Evolutionary conservation across 2,888 invertebrate genomes (phyloP).

Genomic region (Andrena minutula): DNA sequence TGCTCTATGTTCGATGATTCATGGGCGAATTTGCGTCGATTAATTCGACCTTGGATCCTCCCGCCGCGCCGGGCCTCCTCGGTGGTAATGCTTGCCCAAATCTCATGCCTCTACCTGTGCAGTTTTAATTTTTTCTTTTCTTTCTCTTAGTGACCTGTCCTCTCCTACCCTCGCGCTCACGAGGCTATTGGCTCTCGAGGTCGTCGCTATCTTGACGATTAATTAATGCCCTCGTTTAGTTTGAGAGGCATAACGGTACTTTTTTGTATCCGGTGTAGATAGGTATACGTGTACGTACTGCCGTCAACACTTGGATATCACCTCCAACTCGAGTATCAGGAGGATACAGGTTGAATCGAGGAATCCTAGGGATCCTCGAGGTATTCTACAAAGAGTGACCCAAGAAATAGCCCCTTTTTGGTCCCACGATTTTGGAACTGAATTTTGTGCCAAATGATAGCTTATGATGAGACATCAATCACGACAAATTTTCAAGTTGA

Average conservation of each 20-base stretch:
- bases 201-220: neutral
- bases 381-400: no score
- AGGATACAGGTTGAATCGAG: no score
- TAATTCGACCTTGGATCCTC: slow-evolving; percentile 46
- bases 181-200: slow-evolving; percentile 15
- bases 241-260: neutral
- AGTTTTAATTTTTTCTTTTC: slow-evolving; percentile 35
- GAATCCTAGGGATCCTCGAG: no score
- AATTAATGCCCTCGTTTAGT: slow-evolving; percentile 1
- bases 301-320: no score
- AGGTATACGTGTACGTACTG: no score
- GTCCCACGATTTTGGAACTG: no score
- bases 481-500: no score
- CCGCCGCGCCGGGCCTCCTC: slow-evolving; percentile 9
- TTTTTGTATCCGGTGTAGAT: no score
- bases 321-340: no score
- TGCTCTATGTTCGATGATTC: neutral
- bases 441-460: no score
- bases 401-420: no score
- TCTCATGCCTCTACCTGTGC: slow-evolving; percentile 52
- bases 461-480: no score
- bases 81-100: slow-evolving; percentile 35
- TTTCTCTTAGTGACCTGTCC: slow-evolving; percentile 3
- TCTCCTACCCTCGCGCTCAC: neutral
- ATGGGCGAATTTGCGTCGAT: slow-evolving; percentile 39